Evolutionary conservation across 2,888 invertebrate species (phyloP), one percentile per base, ranked within the genome.

Genomic region (Dryococelus australis): DNA sequence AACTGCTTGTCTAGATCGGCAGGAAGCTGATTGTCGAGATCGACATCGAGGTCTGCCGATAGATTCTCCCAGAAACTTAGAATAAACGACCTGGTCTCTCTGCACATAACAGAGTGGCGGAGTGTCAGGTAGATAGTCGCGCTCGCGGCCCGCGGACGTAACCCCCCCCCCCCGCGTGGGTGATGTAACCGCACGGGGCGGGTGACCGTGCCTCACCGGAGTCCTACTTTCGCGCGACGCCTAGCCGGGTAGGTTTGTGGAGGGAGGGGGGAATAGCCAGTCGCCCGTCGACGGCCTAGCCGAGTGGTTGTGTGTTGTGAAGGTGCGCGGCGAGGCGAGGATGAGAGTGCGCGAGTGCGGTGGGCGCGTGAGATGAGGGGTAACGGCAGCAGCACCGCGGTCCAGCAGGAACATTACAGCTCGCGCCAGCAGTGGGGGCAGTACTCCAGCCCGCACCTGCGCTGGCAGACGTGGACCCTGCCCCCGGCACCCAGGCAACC

Each of bases 391-490:
- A 13, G 12, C 43, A 24, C n/a, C 13, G 16, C 35, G 83, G 16
- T 83, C 35, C 83, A 83, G 28, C 83, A 83, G 83, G 35, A 43
- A 28, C 78, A 81, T 85, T 88, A 88, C 83, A 88, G 35, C 27
- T 86, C 88, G 28, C 86, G 88, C 16, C 88, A 88, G 85, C 88
- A 88, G 51, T 88, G 88, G 88, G 88, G 88, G 3, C 88, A 88
- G 47, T 88, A 88, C 27, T 86, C 88, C 26, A 88, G 88, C 84
- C 88, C 88, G 20, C 88, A 87, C 91, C 93, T 94, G 90, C 93
- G 93, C 92, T 93, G 94, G 91, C 93, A 94, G 90, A 93, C 94
- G 89, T 92, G 94, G 90, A 92, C 94, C 89, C 92, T 93, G 94
- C 90, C 93, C 94, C 93, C 92, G 93, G 43, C 91, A 91, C 90